Conservation (phyloP, 2,797 vertebrate genomes). For the Pampus argenteus region DNA sequence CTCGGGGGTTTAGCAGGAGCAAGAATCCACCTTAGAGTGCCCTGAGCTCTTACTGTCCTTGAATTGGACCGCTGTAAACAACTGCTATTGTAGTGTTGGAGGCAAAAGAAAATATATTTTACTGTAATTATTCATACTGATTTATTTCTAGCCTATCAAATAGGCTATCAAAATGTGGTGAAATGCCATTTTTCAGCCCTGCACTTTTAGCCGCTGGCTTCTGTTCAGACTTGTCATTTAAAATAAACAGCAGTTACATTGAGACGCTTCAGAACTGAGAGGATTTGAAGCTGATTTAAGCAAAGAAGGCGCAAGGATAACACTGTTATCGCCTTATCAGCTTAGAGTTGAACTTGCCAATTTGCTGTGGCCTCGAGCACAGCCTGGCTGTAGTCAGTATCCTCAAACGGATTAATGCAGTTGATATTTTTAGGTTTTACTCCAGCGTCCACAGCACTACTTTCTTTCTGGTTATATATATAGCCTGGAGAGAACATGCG, state of each 20-base stretch:
- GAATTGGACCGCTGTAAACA: slow-evolving; percentile 34
- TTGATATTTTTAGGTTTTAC: slow-evolving; percentile 74
- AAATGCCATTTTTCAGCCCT: background rate
- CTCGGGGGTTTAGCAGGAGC: slow-evolving; percentile 64
- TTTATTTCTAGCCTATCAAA: background rate
- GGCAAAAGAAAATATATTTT: background rate
- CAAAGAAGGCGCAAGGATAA: slow-evolving; percentile 69
- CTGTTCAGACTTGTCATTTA: slow-evolving; percentile 9
- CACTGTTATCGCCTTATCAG: slow-evolving; percentile 80
- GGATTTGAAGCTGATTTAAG: slow-evolving; percentile 78
- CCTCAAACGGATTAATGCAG: slow-evolving; percentile 54
- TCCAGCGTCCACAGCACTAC: slow-evolving; percentile 42
- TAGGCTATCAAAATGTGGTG: background rate
- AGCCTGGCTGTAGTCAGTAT: slow-evolving; percentile 59
- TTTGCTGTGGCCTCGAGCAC: slow-evolving; percentile 48
- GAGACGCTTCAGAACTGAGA: slow-evolving; percentile 36
- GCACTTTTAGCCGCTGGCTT: background rate
- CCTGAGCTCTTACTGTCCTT: slow-evolving; percentile 57
- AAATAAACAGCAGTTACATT: background rate
- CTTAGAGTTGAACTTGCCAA: slow-evolving; percentile 74
- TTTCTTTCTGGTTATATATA: slow-evolving; percentile 52
- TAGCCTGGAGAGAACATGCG: slow-evolving; percentile 27
- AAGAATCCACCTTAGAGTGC: slow-evolving; percentile 55
- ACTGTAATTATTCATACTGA: background rate
- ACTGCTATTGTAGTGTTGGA: background rate